These are phyloP conservation scores for Colletes gigas DNA, from an alignment of 1,140 invertebrate species.

Conservation along the genomic window DNA sequence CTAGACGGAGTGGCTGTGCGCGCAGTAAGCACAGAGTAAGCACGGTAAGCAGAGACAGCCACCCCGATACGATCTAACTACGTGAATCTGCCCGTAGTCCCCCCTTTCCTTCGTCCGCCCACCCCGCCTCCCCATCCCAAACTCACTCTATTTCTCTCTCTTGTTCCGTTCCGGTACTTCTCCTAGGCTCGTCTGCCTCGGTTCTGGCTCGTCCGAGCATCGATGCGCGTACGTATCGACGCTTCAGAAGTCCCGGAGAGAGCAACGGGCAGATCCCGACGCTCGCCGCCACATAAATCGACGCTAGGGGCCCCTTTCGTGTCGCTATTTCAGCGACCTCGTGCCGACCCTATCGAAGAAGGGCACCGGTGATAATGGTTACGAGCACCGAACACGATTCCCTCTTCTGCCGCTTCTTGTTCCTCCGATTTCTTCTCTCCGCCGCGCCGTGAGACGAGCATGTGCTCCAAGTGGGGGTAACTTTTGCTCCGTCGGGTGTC, in stretches of 20 bases:
- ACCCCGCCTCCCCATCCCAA: too few species aligned
- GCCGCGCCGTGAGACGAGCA: too few species aligned
- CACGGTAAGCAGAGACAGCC: slow-evolving; percentile 66
- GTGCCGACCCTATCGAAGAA: slow-evolving; percentile 56
- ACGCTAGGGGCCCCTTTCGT: slow-evolving; percentile 45
- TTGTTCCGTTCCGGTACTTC: background rate
- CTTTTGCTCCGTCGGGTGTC: too few species aligned
- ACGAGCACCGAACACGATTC: slow-evolving; percentile 53
- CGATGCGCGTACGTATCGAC: slow-evolving; percentile 40
- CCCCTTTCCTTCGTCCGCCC: slow-evolving; percentile 9
- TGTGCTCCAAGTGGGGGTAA: too few species aligned
- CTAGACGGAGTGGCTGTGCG: slow-evolving; percentile 74
- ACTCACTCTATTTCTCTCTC: background rate
- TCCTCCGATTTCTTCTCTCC: background rate
- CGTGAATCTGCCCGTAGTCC: slow-evolving; percentile 55
- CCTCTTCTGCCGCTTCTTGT: slow-evolving; percentile 28
- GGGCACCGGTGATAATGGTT: slow-evolving; percentile 59
- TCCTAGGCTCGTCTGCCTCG: slow-evolving; percentile 7
- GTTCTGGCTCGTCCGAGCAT: slow-evolving; percentile 4
- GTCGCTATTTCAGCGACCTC: slow-evolving; percentile 59
- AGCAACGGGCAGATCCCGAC: slow-evolving; percentile 31
- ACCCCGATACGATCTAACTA: slow-evolving; percentile 64
- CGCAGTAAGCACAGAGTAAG: slow-evolving; percentile 56
- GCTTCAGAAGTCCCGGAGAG: slow-evolving; percentile 45
- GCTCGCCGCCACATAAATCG: slow-evolving; percentile 45